These are phyloP conservation scores for Willowsia nigromaculata DNA, from an alignment of 2,888 invertebrate species.

Conservation along the genomic window DNA sequence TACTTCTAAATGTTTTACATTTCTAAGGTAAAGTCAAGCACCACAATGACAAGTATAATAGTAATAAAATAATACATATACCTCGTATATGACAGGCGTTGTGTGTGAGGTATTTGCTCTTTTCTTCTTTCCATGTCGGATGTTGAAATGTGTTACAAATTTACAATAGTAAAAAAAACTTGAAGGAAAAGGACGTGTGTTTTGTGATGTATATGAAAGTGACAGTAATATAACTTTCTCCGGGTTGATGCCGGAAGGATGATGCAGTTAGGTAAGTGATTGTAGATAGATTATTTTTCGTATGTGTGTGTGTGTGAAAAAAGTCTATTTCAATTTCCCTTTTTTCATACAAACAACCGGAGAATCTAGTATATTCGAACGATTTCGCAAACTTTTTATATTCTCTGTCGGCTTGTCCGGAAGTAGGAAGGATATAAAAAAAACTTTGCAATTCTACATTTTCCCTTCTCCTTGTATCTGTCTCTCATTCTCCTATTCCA, in stretches of 20 bases:
- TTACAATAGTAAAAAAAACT: not conserved
- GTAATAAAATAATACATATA: not conserved
- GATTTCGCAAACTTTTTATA: constrained; percentile 2
- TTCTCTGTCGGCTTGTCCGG: constrained; percentile 2
- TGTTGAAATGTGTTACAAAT: not conserved
- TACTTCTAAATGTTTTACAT: no score
- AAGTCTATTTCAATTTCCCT: constrained; percentile 55
- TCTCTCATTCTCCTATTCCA: not conserved
- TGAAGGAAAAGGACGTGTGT: not conserved
- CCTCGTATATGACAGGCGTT: not conserved
- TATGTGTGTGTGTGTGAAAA: constrained; percentile 5
- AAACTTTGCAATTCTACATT: constrained; percentile 19
- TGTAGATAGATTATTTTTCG: not conserved
- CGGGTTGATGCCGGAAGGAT: not conserved
- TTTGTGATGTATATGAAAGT: not conserved
- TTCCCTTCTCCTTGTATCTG: not conserved
- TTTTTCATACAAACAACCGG: not conserved
- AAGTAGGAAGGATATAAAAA: constrained; percentile 24
- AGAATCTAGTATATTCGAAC: not conserved
- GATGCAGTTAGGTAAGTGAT: constrained; percentile 35
- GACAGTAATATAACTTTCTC: not conserved
- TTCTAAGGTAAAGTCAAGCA: no score
- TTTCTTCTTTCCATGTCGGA: not conserved
- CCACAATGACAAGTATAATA: no score
- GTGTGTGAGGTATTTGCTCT: not conserved